Evolutionary conservation across 2,888 invertebrate genomes (phyloP), one percentile per base, ranked within the genome.

Genomic region (Pachycephus smyrnensis): DNA sequence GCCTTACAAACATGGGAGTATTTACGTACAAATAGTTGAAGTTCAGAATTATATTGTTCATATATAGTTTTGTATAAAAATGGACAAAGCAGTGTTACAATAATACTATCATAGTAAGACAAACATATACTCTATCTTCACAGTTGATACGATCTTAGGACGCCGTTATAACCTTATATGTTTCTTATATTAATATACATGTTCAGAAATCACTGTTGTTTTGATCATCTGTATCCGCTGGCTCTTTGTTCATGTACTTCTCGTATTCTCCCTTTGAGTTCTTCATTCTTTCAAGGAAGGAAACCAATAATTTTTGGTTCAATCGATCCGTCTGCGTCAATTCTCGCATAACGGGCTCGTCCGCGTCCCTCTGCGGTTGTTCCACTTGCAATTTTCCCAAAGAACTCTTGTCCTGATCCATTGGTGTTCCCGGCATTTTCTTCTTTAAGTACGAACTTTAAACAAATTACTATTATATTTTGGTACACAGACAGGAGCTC

Each of bases 261-360:
- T 88, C 84, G 69, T 89, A 87, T 69, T 88, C 81, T 32, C 85
- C 88, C 55, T 84, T 82, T 1, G 86, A 86, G 71, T 89, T 89
- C 68, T 94, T 94, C 91, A 95, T 93, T 81, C 94, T 92, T 77
- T 94, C 93, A 80, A 95, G 92, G 79, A 95, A 92, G 0, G 95
- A 94, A 78, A 94, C 92, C 75, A 95, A 90, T 76, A 95, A 91
- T 86, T 93, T 94, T 89, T 95, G 95, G 88, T 95, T 95, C 79
- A 95, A 86, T 82, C 93, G 93, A 88, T 95, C 95, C 0, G 94
- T 95, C 89, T 94, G 94, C 15, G 94, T 94, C 80, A 94, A 89
- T 90, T 94, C 94, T 76, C 93, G 85, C 33, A 32, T 68, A 36
- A 86, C 86, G 9, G 82, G 78, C 15, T 85, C 80, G 6, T 77